Base-by-base conservation (phyloP, 2,888 invertebrate genomes). In the Drosophila fungiperda region DNA sequence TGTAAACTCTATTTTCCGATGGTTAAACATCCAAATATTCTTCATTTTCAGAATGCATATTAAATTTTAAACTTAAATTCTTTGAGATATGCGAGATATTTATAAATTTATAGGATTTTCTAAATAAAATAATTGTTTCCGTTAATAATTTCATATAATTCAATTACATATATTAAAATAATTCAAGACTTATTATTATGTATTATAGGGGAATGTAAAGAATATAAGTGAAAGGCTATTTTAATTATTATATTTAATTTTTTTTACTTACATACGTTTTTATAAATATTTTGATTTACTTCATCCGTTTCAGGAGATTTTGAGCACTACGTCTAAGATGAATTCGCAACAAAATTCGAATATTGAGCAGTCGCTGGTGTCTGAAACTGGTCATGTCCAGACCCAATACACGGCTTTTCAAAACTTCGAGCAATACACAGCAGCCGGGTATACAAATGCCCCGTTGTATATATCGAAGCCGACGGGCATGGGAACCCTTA, bases 381-480 rank as follows among this genome's bases (percentile, higher is more conserved):
- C 83, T 57, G 90, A 91, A 57, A 66, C 83, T 48, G 74, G 77
- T 32, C 90, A 90, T 58, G 79, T 91, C 53, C 91, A 91, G 66
- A 72, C 89, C 15, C 91, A 91, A 68, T 92, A 90, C 72, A 78
- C 90, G 8, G 72, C 90, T 17, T 87, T 90, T 74, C 89, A 90
- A 59, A 85, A 85, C 50, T 90, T 88, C 54, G 90, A 85, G 59
- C 90, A 90, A 63, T 87, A 89, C 59, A 78, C 87, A 15, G 80
- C 87, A 23, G 76, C 89, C 5, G 90, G 91, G 40, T 91, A 88
- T 65, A 73, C 92, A 50, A 91, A 91, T 78, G 80, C 91, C 29
- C 90, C 91, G 1, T 68, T 91, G 65, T 92, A 91, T 69, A 90
- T 90, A 26, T 87, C 92, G 11, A 92, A 92, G 71, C 83, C 88